These are phyloP conservation scores for Arion vulgaris DNA, from an alignment of 1,140 invertebrate species.

Conservation along the genomic window DNA sequence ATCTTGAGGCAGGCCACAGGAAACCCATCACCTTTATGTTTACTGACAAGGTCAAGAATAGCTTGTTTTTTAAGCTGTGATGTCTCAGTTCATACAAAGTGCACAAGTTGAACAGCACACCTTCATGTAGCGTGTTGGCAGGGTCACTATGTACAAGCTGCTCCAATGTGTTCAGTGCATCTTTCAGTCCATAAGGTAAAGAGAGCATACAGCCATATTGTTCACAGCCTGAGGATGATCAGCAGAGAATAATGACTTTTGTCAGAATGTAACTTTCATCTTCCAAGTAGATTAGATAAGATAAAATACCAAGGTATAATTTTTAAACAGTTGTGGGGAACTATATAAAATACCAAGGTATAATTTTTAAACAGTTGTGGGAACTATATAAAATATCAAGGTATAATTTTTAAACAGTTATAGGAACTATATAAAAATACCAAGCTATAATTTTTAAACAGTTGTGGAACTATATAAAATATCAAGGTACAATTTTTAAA, in stretches of 20 bases:
- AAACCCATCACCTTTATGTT: slow-evolving; percentile 70
- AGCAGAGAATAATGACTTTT: neutral
- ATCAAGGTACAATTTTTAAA: no score
- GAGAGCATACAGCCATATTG: slow-evolving; percentile 92
- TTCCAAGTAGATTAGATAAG: no score
- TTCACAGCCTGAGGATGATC: slow-evolving; percentile 81
- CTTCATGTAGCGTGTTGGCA: slow-evolving; percentile 86
- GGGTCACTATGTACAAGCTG: slow-evolving; percentile 86
- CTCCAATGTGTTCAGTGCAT: slow-evolving; percentile 87
- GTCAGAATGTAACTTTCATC: no score
- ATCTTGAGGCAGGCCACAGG: slow-evolving; percentile 73
- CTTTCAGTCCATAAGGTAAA: slow-evolving; percentile 89
- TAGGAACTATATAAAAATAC: no score
- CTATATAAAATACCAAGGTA: no score
- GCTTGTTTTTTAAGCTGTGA: slow-evolving; percentile 78
- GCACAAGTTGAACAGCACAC: slow-evolving; percentile 88
- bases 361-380: no score
- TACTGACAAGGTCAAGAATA: slow-evolving; percentile 65
- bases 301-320: no score
- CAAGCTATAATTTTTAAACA: no score
- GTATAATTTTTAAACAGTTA: no score
- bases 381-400: no score
- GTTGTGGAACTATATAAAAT: no score
- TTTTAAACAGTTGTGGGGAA: no score
- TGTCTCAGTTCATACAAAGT: slow-evolving; percentile 95